Percentiles rank a stretch among this genome's conserved stretches.
These are phyloP conservation scores for Zygothrica quintamaculata DNA, from an alignment of 2,888 invertebrate species.

Conservation along the genomic window DNA sequence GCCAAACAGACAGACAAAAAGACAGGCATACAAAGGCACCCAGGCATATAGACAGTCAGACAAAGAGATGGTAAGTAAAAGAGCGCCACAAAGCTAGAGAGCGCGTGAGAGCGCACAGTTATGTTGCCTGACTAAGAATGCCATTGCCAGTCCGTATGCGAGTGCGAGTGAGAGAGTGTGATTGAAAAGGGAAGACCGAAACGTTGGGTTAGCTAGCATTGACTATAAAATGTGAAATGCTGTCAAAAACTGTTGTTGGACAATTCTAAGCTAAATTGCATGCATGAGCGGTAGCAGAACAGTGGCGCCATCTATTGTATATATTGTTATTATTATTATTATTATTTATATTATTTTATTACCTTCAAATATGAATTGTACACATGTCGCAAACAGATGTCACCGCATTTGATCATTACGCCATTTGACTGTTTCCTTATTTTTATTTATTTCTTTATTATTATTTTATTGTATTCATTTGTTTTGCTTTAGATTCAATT, in stretches of 20 bases:
- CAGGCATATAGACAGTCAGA: too few species aligned
- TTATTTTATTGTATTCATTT: constrained; percentile 4
- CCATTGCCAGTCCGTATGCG: constrained; percentile 3
- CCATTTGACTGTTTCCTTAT: not conserved
- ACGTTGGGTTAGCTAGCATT: constrained; percentile 8
- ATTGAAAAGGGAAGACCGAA: constrained; percentile 7
- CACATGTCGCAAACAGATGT: constrained; percentile 12
- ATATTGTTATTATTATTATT: not conserved
- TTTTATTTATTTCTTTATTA: too few species aligned
- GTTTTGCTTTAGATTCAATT: not conserved
- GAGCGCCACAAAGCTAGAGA: too few species aligned
- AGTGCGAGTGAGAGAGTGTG: not conserved
- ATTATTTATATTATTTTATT: constrained; percentile 12
- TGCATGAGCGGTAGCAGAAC: constrained; percentile 28
- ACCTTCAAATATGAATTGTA: too few species aligned
- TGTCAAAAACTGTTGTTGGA: constrained; percentile 57
- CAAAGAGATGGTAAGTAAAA: too few species aligned
- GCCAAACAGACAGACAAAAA: constrained; percentile 1
- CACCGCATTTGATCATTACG: constrained; percentile 1
- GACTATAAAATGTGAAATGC: constrained; percentile 53
- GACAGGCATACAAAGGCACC: constrained; percentile 1
- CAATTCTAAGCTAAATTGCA: constrained; percentile 44
- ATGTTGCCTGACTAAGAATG: too few species aligned
- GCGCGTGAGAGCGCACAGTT: too few species aligned
- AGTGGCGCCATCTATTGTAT: constrained; percentile 26